Percentiles rank a stretch among this genome's conserved stretches.
Conservation (phyloP, 2,113 vertebrate genomes). For the Centropristis striata region DNA sequence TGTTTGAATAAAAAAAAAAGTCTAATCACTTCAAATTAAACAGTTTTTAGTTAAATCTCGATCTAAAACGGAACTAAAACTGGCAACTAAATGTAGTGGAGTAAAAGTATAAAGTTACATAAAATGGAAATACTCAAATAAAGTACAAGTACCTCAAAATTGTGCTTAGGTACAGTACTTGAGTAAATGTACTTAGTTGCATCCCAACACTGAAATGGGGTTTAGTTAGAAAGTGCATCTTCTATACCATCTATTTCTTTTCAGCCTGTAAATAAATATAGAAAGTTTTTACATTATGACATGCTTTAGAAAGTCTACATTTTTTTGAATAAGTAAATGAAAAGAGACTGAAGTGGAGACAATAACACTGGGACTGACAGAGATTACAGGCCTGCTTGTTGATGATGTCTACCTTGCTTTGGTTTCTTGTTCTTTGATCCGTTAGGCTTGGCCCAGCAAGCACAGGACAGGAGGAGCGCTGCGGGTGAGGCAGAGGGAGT, state of each 20-base stretch:
- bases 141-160: too few relatives aligned
- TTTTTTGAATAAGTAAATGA: slow-evolving; percentile 4
- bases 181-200: too few relatives aligned
- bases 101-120: too few relatives aligned
- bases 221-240: too few relatives aligned
- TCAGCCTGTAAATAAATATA: background rate
- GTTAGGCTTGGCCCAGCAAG: slow-evolving; percentile 86
- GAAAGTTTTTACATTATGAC: background rate
- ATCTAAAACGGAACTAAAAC: too few relatives aligned
- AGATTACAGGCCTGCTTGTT: slow-evolving; percentile 44
- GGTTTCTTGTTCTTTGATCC: slow-evolving; percentile 91
- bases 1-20: too few relatives aligned
- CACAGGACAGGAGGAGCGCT: slow-evolving; percentile 88
- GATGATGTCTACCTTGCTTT: slow-evolving; percentile 88
- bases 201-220: too few relatives aligned
- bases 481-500: slow-evolving; percentile 62
- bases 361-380: background rate
- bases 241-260: background rate
- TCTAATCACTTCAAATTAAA: too few relatives aligned
- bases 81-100: too few relatives aligned
- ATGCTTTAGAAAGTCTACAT: background rate
- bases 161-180: too few relatives aligned
- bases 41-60: too few relatives aligned
- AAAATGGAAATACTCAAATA: too few relatives aligned
- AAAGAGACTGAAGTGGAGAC: background rate